Percentiles rank a stretch among this genome's conserved stretches.
These are phyloP conservation scores for Virgularia gustaviana DNA, from an alignment of 92 coral and sea anemone species.

Conservation along the genomic window DNA sequence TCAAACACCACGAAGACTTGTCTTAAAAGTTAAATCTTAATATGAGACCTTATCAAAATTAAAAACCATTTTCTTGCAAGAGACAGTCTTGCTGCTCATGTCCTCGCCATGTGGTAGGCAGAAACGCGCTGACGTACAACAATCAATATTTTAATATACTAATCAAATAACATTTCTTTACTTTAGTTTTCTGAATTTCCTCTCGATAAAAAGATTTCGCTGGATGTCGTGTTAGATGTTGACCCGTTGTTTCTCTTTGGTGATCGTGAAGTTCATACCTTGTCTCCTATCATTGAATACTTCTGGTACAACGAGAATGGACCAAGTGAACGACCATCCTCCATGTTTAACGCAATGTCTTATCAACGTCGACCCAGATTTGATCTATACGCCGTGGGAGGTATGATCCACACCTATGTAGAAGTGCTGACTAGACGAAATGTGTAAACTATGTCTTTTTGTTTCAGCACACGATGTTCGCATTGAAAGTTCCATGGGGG, in stretches of 20 bases:
- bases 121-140: too few relatives aligned
- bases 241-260: slow-evolving; percentile 5
- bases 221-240: not conserved
- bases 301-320: slow-evolving; percentile 12
- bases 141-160: not conserved
- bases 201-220: not conserved
- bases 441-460: too few relatives aligned
- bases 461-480: slow-evolving; percentile 15
- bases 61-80: too few relatives aligned
- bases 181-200: not conserved
- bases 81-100: too few relatives aligned
- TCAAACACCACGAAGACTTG: too few relatives aligned
- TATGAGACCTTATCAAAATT: too few relatives aligned
- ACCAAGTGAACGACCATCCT: not conserved
- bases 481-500: not conserved
- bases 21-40: too few relatives aligned
- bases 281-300: not conserved
- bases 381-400: too few relatives aligned
- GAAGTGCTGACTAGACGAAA: too few relatives aligned
- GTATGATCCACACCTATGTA: too few relatives aligned
- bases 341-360: not conserved
- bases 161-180: not conserved
- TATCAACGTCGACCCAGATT: too few relatives aligned
- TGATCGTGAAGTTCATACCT: not conserved
- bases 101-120: too few relatives aligned